A percentile compares a stretch with the other conserved stretches of the same genome.
Conservation (phyloP, 2,797 vertebrate species). For the Numenius phaeopus region DNA sequence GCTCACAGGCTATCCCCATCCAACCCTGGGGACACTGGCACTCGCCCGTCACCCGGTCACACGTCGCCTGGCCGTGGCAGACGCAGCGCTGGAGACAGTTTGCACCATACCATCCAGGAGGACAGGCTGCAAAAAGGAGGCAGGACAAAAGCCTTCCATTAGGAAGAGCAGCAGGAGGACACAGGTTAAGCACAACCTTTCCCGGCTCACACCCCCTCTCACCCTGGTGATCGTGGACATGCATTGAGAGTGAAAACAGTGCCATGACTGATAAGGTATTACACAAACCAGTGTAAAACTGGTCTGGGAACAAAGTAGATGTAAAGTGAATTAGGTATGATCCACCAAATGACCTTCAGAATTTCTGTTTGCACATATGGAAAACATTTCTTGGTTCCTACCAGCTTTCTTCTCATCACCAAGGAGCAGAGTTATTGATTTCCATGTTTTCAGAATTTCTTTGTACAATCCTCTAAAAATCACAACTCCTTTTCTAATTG, state of each 20-base stretch:
- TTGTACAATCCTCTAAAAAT: not conserved
- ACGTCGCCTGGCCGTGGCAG: not conserved
- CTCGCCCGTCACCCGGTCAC: not conserved
- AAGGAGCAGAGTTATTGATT: not conserved
- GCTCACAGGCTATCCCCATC: not conserved
- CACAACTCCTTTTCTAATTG: not conserved
- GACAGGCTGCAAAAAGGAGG: constrained; percentile 30
- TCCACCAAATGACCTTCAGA: not conserved
- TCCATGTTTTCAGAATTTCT: not conserved
- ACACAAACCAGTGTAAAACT: not conserved
- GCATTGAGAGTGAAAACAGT: not conserved
- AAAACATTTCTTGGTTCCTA: not conserved
- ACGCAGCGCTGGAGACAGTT: constrained; percentile 32
- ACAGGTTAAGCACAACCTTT: not conserved
- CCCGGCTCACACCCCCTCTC: not conserved
- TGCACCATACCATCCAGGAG: not conserved
- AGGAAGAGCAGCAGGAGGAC: not conserved
- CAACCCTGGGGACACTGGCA: constrained; percentile 47
- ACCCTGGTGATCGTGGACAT: rapidly evolving
- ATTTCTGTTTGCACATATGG: not conserved
- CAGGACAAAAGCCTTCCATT: not conserved
- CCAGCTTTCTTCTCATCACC: not conserved
- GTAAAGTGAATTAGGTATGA: not conserved
- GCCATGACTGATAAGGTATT: rapidly evolving
- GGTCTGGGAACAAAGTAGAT: not conserved